These are phyloP conservation scores for Leptinotarsa texana DNA, from an alignment of 1,140 invertebrate genomes.

Conservation along the genomic window DNA sequence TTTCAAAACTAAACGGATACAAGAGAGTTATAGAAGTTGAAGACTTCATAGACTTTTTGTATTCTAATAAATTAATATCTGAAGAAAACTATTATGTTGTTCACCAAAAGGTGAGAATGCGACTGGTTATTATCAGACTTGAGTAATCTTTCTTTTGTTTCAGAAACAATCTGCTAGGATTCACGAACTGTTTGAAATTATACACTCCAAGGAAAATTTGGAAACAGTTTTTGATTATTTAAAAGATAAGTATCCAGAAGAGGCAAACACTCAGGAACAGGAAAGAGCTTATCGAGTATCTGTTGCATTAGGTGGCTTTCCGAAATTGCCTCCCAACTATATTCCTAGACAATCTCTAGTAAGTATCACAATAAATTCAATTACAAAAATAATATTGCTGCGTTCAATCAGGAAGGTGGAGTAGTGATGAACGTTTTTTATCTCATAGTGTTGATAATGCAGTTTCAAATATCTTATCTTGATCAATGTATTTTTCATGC, in stretches of 20 bases:
- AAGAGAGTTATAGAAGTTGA: slow-evolving; percentile 14
- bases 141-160: slow-evolving; percentile 23
- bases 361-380: slow-evolving; percentile 14
- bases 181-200: slow-evolving; percentile 22
- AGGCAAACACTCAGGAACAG: slow-evolving; percentile 17
- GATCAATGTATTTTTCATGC: slow-evolving; percentile 25
- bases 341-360: slow-evolving; percentile 34
- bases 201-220: slow-evolving; percentile 21
- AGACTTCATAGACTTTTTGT: slow-evolving; percentile 22
- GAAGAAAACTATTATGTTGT: slow-evolving; percentile 25
- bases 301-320: slow-evolving; percentile 32
- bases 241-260: slow-evolving; percentile 16
- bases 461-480: slow-evolving; percentile 4
- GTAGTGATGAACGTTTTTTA: not conserved
- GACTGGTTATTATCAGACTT: slow-evolving; percentile 8
- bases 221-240: slow-evolving; percentile 23
- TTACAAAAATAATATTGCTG: not conserved
- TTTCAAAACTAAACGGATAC: slow-evolving; percentile 1
- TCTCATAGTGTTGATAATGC: not conserved
- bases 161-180: slow-evolving; percentile 14
- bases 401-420: not conserved
- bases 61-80: slow-evolving; percentile 18
- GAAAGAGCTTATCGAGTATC: slow-evolving; percentile 18
- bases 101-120: slow-evolving; percentile 10
- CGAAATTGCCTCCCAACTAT: slow-evolving; percentile 38